These are phyloP conservation scores for Melospiza georgiana DNA, from an alignment of 2,113 vertebrate species.

Conservation along the genomic window DNA sequence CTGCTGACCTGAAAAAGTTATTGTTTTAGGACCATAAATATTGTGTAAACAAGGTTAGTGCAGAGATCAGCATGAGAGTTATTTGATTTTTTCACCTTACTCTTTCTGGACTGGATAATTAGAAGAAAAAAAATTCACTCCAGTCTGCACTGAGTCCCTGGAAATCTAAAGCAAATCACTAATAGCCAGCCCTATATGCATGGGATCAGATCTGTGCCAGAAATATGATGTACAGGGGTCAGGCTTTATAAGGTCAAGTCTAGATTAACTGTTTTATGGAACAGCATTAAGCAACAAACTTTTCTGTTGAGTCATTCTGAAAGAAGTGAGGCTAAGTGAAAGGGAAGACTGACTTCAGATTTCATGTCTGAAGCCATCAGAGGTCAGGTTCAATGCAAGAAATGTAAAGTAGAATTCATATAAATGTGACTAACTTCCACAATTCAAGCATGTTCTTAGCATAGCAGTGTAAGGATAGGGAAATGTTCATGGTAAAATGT, in stretches of 20 bases:
- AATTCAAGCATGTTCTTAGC: not conserved
- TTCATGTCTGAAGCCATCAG: not conserved
- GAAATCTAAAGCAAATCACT: not conserved
- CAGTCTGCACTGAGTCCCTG: not conserved
- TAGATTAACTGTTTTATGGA: slow-evolving; percentile 47
- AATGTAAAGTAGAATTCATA: not conserved
- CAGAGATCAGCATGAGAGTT: not conserved
- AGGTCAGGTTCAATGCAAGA: not conserved
- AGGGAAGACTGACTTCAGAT: not conserved
- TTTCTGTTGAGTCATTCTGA: not conserved
- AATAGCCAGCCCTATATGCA: not conserved
- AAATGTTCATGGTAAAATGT: not conserved
- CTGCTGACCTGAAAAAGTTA: not conserved
- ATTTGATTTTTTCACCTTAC: not conserved
- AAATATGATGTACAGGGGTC: not conserved
- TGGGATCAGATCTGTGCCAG: slow-evolving; percentile 5
- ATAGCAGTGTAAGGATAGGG: not conserved
- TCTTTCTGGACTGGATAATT: not conserved
- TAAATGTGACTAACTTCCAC: not conserved
- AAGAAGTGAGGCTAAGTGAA: not conserved
- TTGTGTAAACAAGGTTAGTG: not conserved
- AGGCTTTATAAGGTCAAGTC: not conserved
- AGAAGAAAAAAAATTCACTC: not conserved
- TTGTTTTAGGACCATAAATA: not conserved
- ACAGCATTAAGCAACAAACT: not conserved